A percentile compares a stretch with the other conserved stretches of the same genome.
These are phyloP conservation scores for Hesperophylax magnus DNA, from an alignment of 1,140 invertebrate species.

Conservation along the genomic window DNA sequence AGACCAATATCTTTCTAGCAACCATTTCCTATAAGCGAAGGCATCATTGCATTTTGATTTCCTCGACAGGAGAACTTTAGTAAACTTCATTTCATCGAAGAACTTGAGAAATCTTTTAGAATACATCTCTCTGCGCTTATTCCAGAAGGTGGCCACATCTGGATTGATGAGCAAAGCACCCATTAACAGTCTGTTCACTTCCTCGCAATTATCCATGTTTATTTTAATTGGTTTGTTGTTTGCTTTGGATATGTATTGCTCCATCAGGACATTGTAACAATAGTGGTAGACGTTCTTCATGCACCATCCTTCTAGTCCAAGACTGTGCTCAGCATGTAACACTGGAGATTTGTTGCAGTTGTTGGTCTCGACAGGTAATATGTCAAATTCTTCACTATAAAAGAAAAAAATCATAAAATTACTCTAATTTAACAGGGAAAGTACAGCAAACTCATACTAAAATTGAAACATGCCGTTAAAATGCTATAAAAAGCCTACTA, in stretches of 20 bases:
- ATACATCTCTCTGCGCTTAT: slow-evolving; percentile 85
- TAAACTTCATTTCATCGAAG: slow-evolving; percentile 82
- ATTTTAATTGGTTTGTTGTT: slow-evolving; percentile 62
- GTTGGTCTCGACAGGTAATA: slow-evolving; percentile 83
- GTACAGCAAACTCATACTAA: too few relatives aligned
- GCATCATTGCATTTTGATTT: slow-evolving; percentile 92
- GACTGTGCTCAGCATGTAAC: slow-evolving; percentile 82
- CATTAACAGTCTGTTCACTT: slow-evolving; percentile 76
- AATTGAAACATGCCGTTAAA: too few relatives aligned
- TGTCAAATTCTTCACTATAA: slow-evolving; percentile 86
- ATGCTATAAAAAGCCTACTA: too few relatives aligned
- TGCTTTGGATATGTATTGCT: slow-evolving; percentile 15
- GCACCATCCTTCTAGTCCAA: slow-evolving; percentile 94
- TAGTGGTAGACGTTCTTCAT: slow-evolving; percentile 87
- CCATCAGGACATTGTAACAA: slow-evolving; percentile 65
- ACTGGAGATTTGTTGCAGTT: slow-evolving; percentile 90
- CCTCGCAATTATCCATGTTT: slow-evolving; percentile 71
- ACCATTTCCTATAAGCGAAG: slow-evolving; percentile 86
- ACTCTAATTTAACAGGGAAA: too few relatives aligned
- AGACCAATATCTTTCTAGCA: slow-evolving; percentile 68
- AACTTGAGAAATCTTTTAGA: slow-evolving; percentile 74
- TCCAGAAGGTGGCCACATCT: slow-evolving; percentile 89
- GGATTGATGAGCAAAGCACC: slow-evolving; percentile 87
- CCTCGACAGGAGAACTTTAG: slow-evolving; percentile 81
- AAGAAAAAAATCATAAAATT: neutral